Evolutionary conservation across 2,797 vertebrate genomes (phyloP).

Genomic region (Chiroxiphia lanceolata): DNA sequence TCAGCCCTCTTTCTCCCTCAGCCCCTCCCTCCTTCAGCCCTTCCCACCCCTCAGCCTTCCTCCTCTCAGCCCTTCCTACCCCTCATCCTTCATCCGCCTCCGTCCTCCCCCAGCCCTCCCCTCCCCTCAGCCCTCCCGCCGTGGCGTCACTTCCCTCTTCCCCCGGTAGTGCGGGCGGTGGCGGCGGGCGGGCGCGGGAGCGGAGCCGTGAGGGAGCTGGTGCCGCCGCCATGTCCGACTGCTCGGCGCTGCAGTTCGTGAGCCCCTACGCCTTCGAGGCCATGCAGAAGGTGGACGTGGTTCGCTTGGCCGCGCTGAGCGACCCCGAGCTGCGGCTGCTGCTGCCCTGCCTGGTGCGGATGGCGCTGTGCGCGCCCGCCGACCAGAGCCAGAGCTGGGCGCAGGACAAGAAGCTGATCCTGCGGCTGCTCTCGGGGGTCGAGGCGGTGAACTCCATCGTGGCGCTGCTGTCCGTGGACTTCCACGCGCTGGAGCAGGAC

Average conservation of each 20-base stretch:
- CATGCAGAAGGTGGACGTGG: constrained; percentile 98
- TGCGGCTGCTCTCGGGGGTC: constrained; percentile 94
- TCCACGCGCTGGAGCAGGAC: constrained; percentile 97
- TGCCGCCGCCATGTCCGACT: constrained; percentile 81
- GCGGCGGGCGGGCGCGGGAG: not conserved
- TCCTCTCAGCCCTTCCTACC: not conserved
- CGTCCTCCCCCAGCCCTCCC: not conserved
- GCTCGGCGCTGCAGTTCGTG: constrained; percentile 88
- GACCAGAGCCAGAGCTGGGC: constrained; percentile 98
- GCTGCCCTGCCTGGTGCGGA: constrained; percentile 94
- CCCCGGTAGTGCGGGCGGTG: not conserved
- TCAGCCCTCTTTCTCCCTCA: not conserved
- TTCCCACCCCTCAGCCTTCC: not conserved
- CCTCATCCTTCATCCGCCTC: too few relatives aligned
- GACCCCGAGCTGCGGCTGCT: constrained; percentile 93
- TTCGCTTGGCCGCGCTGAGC: constrained; percentile 88
- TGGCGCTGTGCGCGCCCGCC: constrained; percentile 96
- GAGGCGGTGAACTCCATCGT: constrained; percentile 98
- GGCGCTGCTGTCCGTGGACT: constrained; percentile 93
- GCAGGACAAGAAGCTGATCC: constrained; percentile 97
- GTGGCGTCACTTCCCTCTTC: not conserved
- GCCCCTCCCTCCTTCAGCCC: not conserved
- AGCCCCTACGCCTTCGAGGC: constrained; percentile 95
- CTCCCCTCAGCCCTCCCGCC: not conserved
- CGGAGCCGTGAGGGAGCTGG: not conserved